A percentile compares a stretch with the other conserved stretches of the same genome.
These are phyloP conservation scores for Leptinotarsa lineolata DNA, from an alignment of 1,140 invertebrate species.

Conservation along the genomic window DNA sequence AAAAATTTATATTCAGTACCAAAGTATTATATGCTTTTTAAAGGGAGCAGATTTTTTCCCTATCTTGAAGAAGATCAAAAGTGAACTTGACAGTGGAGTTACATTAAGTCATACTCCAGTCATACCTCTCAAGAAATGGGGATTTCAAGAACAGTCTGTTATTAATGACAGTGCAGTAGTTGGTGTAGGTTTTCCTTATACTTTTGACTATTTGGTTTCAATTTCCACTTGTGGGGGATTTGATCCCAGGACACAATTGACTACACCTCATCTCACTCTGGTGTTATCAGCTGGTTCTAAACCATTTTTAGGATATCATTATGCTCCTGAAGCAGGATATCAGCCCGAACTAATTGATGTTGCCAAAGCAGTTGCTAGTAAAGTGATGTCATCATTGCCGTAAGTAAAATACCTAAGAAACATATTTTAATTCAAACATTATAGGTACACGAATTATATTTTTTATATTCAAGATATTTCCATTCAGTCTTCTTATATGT, in stretches of 20 bases:
- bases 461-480: no score
- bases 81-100: constrained; percentile 76
- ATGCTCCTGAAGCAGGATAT: constrained; percentile 82
- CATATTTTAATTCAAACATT: no score
- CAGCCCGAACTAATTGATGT: constrained; percentile 79
- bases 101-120: constrained; percentile 63
- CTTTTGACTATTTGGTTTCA: constrained; percentile 85
- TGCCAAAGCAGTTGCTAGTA: constrained; percentile 84
- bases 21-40: constrained; percentile 76
- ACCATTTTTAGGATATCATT: constrained; percentile 88
- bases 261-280: constrained; percentile 76
- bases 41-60: constrained; percentile 84
- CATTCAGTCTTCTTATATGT: no score
- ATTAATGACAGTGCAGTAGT: constrained; percentile 80
- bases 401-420: constrained; percentile 58
- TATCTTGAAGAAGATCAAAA: constrained; percentile 76
- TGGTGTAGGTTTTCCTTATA: constrained; percentile 73
- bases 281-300: constrained; percentile 79
- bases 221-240: constrained; percentile 81
- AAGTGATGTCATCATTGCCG: constrained; percentile 85
- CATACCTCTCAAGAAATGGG: constrained; percentile 81
- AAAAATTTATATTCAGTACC: constrained; percentile 83
- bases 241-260: constrained; percentile 71
- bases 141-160: constrained; percentile 75
- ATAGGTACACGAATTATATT: no score